A percentile compares a stretch with the other conserved stretches of the same genome.
Evolutionary conservation across 92 coral and sea anemone species (phyloP).

Genomic region (Blastomussa wellsi): DNA sequence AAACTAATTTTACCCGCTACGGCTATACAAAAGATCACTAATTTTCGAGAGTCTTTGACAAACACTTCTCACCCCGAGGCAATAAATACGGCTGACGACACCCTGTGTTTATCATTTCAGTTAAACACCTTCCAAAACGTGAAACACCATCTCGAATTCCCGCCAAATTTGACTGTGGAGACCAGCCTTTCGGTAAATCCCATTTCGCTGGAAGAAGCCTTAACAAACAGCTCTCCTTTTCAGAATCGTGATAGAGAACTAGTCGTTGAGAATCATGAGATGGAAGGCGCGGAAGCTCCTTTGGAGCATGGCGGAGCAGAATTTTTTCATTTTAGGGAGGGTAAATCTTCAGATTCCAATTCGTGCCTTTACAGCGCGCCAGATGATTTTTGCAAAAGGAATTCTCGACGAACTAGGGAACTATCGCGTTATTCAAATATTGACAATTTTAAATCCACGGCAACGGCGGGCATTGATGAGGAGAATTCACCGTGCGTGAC

Average conservation of each 20-base stretch:
- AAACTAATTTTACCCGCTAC: neutral
- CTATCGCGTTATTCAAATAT: neutral
- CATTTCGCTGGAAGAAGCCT: neutral
- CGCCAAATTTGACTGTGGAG: neutral
- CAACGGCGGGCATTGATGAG: neutral
- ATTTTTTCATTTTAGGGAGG: neutral
- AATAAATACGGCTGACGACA: neutral
- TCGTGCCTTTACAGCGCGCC: neutral
- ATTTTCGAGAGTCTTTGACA: slow-evolving; percentile 1
- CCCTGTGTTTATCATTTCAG: neutral
- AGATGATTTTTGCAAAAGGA: neutral
- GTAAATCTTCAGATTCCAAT: neutral
- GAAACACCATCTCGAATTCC: neutral
- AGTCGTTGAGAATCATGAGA: neutral
- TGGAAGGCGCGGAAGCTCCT: neutral
- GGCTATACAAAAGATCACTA: neutral
- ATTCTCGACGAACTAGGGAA: neutral
- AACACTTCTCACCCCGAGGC: slow-evolving; percentile 12
- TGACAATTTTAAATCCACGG: neutral
- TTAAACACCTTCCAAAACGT: neutral
- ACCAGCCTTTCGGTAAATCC: neutral
- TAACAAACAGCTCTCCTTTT: neutral
- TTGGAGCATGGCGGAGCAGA: neutral
- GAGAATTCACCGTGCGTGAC: neutral
- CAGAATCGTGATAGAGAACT: neutral